Evolutionary conservation across 1,140 invertebrate genomes (phyloP), one percentile per base, ranked within the genome.

Genomic region (Cherax destructor): DNA sequence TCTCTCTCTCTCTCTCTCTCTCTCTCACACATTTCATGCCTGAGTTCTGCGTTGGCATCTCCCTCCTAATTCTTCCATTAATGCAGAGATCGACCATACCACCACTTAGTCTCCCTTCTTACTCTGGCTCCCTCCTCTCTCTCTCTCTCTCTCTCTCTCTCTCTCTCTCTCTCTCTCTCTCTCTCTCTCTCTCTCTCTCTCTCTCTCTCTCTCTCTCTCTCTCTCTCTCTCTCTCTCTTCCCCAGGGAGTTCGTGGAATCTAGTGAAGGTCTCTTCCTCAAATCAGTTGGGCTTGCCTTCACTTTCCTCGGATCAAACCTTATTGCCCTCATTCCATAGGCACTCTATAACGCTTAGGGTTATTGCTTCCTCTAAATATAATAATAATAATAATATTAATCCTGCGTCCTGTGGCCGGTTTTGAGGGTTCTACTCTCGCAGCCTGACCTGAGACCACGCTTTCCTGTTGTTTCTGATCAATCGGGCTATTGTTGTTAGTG

Each of bases 101-200:
- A 9, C 11, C 52, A 56, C 52, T 56, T 56, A 56, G 52, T 56
- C 52, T 56, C 52, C 52, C 52, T 56, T 56, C 11, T 13, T 13
- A 7, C 52, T 56, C 52, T 56, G 10, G 4, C 52, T 61, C 30
- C 21, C 61, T 61, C 41, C 80, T 47, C 41, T 61, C 52, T 47
- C 80, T 61, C 80, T 56, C 80, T 83, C 50, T 59, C n/a, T 83
- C 4, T 59, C 52, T 18, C n/a, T 47, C 78, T 83, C 21, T 50
- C 30, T 21, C 80, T 61, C n/a, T 24, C 30, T 56, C 80, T 61
- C 61, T 56, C 52, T 18, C 18, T 41, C 4, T n/a, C n/a, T n/a
- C 61, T 61, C 80, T 59, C 52, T 11, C 61, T 30, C 13, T 24
- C 2, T 2, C 41, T 61, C 18, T 9, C 16, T 47, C 52, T 10